Evolutionary conservation across 2,888 invertebrate genomes (phyloP).

Genomic region (Metopia argyrocephala): DNA sequence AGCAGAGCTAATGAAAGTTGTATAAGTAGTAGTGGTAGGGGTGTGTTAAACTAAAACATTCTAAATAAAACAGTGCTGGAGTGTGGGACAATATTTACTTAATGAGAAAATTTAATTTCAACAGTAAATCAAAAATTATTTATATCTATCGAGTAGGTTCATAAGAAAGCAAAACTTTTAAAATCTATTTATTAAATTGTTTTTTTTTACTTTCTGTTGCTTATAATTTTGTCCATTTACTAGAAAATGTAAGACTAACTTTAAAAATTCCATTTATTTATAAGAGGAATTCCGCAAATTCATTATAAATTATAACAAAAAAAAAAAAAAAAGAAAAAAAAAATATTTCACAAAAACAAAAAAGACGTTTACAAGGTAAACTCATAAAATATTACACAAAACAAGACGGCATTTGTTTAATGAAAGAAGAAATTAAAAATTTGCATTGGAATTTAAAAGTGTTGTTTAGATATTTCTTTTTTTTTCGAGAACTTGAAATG

Average conservation of each 20-base stretch:
- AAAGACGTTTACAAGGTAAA: slow-evolving; percentile 44
- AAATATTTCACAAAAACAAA: slow-evolving; percentile 11
- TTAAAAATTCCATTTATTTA: slow-evolving; percentile 64
- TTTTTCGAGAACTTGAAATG: slow-evolving; percentile 33
- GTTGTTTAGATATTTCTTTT: slow-evolving; percentile 37
- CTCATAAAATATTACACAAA: slow-evolving; percentile 23
- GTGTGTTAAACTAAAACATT: slow-evolving; percentile 48
- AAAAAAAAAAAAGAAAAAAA: background rate
- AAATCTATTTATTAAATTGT: slow-evolving; percentile 1
- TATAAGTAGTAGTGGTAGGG: slow-evolving; percentile 1
- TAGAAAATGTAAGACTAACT: background rate
- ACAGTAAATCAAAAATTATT: background rate
- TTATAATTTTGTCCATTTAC: background rate
- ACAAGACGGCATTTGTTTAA: slow-evolving; percentile 30
- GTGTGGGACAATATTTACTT: slow-evolving; percentile 35
- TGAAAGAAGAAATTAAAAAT: slow-evolving; percentile 33
- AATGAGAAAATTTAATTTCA: background rate
- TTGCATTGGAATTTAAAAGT: slow-evolving; percentile 53
- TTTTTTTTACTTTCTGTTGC: background rate
- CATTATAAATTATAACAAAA: background rate
- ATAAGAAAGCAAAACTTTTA: background rate
- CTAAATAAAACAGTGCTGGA: slow-evolving; percentile 44
- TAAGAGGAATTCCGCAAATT: slow-evolving; percentile 65
- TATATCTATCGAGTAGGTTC: background rate
- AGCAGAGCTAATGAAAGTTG: background rate